phyloP scores from a whole-genome alignment of 2,797 vertebrate genomes.

The Melanogrammus aeglefinus region DNA sequence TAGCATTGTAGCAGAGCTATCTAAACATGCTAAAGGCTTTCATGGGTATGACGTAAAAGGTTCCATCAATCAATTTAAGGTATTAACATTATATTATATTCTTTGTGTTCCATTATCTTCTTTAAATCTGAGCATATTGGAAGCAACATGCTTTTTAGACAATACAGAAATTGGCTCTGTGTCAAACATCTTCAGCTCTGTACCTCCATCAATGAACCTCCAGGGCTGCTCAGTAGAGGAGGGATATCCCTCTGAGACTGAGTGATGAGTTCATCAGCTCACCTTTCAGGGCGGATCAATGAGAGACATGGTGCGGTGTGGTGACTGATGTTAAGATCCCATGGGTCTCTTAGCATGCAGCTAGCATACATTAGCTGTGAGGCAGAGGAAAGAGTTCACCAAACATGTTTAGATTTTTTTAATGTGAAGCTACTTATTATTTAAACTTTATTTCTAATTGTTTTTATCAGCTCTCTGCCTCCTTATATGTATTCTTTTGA shows the following conservation, averaged over 20 bases:
- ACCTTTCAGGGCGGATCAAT: neutral
- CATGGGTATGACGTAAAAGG: neutral
- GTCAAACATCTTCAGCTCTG: neutral
- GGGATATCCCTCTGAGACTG: neutral
- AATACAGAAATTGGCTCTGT: neutral
- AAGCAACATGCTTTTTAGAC: too few species aligned
- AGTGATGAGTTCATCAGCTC: neutral
- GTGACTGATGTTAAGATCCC: neutral
- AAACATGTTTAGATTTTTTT: neutral
- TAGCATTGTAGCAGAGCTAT: conserved; percentile 1
- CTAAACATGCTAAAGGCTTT: conserved; percentile 1
- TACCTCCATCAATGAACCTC: neutral
- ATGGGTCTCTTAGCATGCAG: neutral
- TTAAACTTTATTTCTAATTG: neutral
- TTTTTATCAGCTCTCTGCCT: neutral
- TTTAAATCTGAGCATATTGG: too few species aligned
- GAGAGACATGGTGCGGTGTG: neutral
- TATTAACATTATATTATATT: neutral
- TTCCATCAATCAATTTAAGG: neutral
- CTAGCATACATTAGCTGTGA: neutral
- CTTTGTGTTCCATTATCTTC: too few species aligned
- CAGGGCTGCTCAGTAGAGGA: neutral
- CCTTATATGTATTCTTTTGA: neutral
- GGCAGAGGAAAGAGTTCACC: neutral
- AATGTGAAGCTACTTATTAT: neutral